Base-by-base conservation (phyloP, 2,113 vertebrate genomes). In the Gyps fulvus region DNA sequence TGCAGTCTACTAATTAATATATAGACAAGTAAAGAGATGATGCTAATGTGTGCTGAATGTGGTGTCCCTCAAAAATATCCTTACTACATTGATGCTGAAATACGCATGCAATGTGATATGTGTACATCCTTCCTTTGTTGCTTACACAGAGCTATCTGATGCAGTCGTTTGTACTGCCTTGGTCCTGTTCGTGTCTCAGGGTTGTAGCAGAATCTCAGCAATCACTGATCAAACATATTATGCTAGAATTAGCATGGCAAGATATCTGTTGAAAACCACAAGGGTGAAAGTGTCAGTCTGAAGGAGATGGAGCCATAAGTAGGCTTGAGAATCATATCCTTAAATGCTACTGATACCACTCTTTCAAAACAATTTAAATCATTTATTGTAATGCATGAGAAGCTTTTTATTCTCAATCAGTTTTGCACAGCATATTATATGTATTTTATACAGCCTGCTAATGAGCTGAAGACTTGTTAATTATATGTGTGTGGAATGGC, bases 381-480 rank as follows among this genome's bases (percentile, higher is more conserved):
- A 87, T 78, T 96, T 95, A 93, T 97, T 96, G 92, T 92, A 89
- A 96, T 95, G 84, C 80, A 85, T 79, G 87, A 89, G 61, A 83
- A 72, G 84, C 84, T 94, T 96, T 93, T 93, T 84, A 91, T 89
- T 97, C 96, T 95, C 89, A 96, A 84, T 96, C 97, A 95, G 67
- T 89, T 96, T 96, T 89, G 83, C 63, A 82, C 76, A 87, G 88
- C 76, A 55, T 95, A 94, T 95, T 96, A 93, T 95, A 92, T 97
- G 88, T 97, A 97, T 96, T 93, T 97, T 96, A 95, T 97, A 96
- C 91, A 96, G 96, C 79, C 54, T 96, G 73, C 92, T 97, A 96
- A 96, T 96, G 96, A 97, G 94, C 87, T 95, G 95, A 88, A 96
- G 93, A 78, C 83, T 97, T 90, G 87, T 96, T 97, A 97, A 96